phyloP scores from a whole-genome alignment of 1,140 invertebrate species.

The Penaeus japonicus region DNA sequence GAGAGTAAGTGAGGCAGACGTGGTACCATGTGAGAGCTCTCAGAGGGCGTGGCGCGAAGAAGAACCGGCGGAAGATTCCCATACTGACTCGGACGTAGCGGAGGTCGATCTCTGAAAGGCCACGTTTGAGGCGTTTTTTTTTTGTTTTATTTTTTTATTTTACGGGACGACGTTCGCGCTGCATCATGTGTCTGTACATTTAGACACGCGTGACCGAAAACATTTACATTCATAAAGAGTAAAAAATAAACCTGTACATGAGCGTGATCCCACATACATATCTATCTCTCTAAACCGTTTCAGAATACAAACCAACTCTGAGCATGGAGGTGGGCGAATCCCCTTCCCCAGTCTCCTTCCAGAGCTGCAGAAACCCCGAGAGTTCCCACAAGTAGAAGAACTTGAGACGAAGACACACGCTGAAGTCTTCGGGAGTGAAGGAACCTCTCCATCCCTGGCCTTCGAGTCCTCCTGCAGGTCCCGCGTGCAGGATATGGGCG shows the following conservation, averaged over 20 bases:
- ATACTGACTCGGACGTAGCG: slow-evolving; percentile 48
- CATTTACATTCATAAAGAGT: no score
- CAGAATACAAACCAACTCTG: no score
- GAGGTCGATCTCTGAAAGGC: slow-evolving; percentile 46
- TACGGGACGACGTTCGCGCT: no score
- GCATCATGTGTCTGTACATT: no score
- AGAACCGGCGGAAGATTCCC: slow-evolving; percentile 41
- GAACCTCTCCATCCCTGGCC: neutral
- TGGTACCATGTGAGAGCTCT: slow-evolving; percentile 54
- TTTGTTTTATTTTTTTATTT: no score
- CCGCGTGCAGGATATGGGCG: neutral
- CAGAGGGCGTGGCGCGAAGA: slow-evolving; percentile 32
- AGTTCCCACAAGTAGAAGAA: slow-evolving; percentile 52
- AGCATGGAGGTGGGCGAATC: neutral
- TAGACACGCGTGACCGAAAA: no score
- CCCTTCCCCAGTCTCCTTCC: neutral
- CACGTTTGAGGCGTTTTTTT: no score
- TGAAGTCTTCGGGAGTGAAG: slow-evolving; percentile 10
- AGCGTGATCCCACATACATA: no score
- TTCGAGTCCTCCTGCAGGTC: neutral
- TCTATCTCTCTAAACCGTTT: no score
- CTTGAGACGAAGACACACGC: slow-evolving; percentile 37
- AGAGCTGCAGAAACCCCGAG: slow-evolving; percentile 43
- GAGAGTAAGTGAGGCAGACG: slow-evolving; percentile 45
- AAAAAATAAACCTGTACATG: no score